Conservation (phyloP, 2,113 vertebrate genomes). For the Eretmochelys imbricata region DNA sequence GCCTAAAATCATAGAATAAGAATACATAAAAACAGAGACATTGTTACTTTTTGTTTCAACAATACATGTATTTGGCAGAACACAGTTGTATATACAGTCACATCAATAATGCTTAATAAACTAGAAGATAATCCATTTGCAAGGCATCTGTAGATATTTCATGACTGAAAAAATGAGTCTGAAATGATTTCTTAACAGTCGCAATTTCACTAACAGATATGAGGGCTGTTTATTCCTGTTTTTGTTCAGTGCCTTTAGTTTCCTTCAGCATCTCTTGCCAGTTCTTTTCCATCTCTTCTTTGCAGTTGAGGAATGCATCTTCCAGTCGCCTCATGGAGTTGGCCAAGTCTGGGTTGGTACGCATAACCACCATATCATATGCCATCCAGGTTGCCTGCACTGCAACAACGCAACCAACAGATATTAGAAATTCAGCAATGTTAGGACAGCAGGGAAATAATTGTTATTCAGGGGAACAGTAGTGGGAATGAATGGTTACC, state of each 20-base stretch:
- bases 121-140: neutral
- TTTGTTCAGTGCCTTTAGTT: conserved; percentile 39
- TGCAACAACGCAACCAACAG: conserved; percentile 65
- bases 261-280: conserved; percentile 68
- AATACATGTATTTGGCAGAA: neutral
- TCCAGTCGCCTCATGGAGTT: conserved; percentile 76
- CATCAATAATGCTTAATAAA: neutral
- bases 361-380: conserved; percentile 84
- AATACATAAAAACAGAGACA: neutral
- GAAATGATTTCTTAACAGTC: neutral
- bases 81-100: neutral
- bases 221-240: conserved; percentile 1
- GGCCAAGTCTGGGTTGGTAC: conserved; percentile 79
- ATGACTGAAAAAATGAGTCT: neutral
- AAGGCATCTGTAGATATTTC: neutral
- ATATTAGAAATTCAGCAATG: neutral
- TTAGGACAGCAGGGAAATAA: neutral
- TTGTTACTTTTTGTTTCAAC: neutral
- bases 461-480: neutral
- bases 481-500: neutral
- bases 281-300: conserved; percentile 77
- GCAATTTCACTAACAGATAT: neutral
- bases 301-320: conserved; percentile 80
- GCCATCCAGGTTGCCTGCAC: conserved; percentile 86
- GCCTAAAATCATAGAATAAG: neutral